These are phyloP conservation scores for Drosophila repleta DNA, from an alignment of 1,140 invertebrate species.

Conservation along the genomic window DNA sequence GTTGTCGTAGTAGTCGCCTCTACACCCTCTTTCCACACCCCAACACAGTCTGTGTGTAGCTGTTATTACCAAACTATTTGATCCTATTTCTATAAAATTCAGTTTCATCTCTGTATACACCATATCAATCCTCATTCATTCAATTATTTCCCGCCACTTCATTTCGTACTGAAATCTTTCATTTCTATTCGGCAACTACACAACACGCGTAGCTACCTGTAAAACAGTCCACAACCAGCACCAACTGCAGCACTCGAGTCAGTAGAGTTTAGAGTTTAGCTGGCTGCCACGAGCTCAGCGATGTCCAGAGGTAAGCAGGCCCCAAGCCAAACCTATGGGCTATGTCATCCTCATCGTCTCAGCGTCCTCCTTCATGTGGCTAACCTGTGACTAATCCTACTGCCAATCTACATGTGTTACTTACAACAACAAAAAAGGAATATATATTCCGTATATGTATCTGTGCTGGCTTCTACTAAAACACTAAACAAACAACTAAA, in stretches of 20 bases:
- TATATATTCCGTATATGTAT: neutral
- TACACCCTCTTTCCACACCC: neutral
- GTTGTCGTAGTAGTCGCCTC: conserved; percentile 37
- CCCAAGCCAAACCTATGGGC: conserved; percentile 9
- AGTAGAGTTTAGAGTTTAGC: conserved; percentile 1
- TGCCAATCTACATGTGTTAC: conserved; percentile 18
- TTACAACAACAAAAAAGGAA: conserved; percentile 7
- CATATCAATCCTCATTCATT: neutral
- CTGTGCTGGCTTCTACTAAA: conserved; percentile 53
- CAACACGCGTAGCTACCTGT: conserved; percentile 61
- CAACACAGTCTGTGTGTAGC: conserved; percentile 32
- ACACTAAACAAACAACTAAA: conserved; percentile 32
- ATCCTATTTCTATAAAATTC: neutral
- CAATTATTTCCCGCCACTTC: conserved; percentile 10
- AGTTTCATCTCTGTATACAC: conserved; percentile 1
- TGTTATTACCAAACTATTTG: conserved; percentile 20
- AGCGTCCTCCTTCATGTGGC: conserved; percentile 26
- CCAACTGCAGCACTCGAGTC: conserved; percentile 20
- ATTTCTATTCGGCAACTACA: conserved; percentile 52
- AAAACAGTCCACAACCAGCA: conserved; percentile 23
- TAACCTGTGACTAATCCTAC: conserved; percentile 39
- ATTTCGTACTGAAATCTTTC: conserved; percentile 39
- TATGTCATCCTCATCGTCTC: conserved; percentile 37
- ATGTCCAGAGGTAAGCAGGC: conserved; percentile 37
- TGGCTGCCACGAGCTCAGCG: conserved; percentile 20